Evolutionary conservation across 2,888 invertebrate species (phyloP), one percentile per base, ranked within the genome.

Genomic region (Lydus trimaculatus): DNA sequence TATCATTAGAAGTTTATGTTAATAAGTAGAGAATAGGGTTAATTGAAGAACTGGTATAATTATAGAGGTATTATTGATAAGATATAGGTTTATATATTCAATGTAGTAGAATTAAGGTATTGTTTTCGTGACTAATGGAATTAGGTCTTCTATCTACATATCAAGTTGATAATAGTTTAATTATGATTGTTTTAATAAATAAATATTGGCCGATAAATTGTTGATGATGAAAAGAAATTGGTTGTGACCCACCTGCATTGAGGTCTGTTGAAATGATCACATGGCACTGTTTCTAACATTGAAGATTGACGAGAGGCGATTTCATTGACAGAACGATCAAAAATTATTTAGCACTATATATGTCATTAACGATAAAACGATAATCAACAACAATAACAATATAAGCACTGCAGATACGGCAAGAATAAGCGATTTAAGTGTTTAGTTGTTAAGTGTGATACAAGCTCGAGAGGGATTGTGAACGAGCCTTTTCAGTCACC

Each of bases 401-500:
- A 73, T 76, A 80, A 79, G 77, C 77, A 80, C 79, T 80, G 78
- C 78, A 78, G 76, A 76, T 77, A 77, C 76, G 78, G 76, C 77
- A 74, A 78, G 75, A 79, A 78, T 79, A 76, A 77, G 76, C 77
- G 73, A 69, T 76, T 72, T 79, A 71, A 78, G 78, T 76, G 78
- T 70, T n/a, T 70, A 76, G 73, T 76, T 76, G 77, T 72, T 77
- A 76, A 78, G 77, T 77, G 77, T 78, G 76, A 75, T 76, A 77
- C 67, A 72, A 76, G 73, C 74, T 73, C 69, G 68, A 72, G 71
- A 73, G 75, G 75, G 73, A 73, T 82, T 81, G 81, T 79, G 80
- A 82, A 81, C 80, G 79, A 80, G 80, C 81, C 81, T 80, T n/a
- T 80, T 81, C 80, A 80, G 79, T 82, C 81, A 81, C 81, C 81